Percentiles rank a stretch among this genome's conserved stretches.
These are phyloP conservation scores for Butorides virescens DNA, from an alignment of 2,113 vertebrate species.

Conservation along the genomic window DNA sequence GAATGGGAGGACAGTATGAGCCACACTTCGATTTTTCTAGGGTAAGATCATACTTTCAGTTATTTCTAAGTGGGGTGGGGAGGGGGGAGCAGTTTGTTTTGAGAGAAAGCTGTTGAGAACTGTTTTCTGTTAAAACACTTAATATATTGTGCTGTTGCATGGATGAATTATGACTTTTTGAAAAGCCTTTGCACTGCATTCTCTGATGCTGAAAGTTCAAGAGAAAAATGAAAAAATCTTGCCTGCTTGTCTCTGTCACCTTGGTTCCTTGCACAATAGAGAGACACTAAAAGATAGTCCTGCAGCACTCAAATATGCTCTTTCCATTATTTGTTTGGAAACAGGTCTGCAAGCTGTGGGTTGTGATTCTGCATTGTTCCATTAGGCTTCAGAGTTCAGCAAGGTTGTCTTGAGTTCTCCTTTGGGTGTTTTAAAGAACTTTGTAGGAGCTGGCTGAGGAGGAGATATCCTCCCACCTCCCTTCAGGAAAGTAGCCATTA, in stretches of 20 bases:
- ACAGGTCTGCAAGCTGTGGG: background rate
- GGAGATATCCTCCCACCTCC: background rate
- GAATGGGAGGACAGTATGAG: slow-evolving; percentile 97
- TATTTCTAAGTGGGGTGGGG: background rate
- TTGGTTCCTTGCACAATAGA: background rate
- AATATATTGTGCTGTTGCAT: background rate
- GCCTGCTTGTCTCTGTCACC: background rate
- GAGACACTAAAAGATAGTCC: background rate
- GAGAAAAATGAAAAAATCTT: background rate
- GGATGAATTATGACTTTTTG: background rate
- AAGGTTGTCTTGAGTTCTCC: background rate
- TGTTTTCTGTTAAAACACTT: background rate
- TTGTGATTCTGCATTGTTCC: background rate
- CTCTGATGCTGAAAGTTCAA: background rate
- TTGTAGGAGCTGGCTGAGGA: background rate
- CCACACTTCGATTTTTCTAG: slow-evolving; percentile 98
- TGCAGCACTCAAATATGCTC: background rate
- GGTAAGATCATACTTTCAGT: slow-evolving; percentile 78
- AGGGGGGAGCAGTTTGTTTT: background rate
- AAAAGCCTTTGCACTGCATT: background rate
- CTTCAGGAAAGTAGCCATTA: rapidly evolving
- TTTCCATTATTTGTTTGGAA: background rate
- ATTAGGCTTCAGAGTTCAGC: background rate
- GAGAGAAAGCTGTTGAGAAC: background rate
- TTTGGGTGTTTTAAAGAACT: background rate